These are phyloP conservation scores for Cepaea hortensis DNA, from an alignment of 2,888 invertebrate species.

Conservation along the genomic window DNA sequence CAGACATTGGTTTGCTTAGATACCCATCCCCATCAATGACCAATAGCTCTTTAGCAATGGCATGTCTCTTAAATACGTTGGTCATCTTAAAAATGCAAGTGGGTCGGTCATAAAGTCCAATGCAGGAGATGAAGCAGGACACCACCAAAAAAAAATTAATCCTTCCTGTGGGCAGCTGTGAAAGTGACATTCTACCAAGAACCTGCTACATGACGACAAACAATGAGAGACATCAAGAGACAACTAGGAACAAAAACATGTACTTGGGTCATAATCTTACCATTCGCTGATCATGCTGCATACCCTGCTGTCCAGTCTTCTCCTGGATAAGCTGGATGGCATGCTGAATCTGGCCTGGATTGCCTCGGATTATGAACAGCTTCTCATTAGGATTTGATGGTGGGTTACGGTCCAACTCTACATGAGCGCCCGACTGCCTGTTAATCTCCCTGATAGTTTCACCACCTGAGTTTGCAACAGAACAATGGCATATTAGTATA, in stretches of 20 bases:
- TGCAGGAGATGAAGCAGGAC: too few species aligned
- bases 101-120: too few species aligned
- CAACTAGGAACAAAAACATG: neutral
- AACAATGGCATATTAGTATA: too few species aligned
- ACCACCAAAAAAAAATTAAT: too few species aligned
- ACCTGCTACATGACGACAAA: too few species aligned
- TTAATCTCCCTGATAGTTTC: conserved; percentile 98
- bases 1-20: too few species aligned
- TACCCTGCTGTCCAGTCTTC: conserved; percentile 79
- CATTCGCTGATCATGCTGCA: conserved; percentile 39
- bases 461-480: conserved; percentile 82
- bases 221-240: neutral
- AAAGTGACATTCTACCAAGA: too few species aligned
- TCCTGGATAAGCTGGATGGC: conserved; percentile 97
- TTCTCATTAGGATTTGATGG: conserved; percentile 88
- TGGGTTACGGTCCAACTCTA: conserved; percentile 93
- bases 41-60: too few species aligned
- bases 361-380: conserved; percentile 92
- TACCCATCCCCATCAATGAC: too few species aligned
- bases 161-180: too few species aligned
- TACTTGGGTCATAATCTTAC: neutral
- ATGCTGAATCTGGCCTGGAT: conserved; percentile 93
- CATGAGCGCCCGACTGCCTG: conserved; percentile 95
- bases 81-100: too few species aligned
- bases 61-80: too few species aligned